Evolutionary conservation across 2,113 vertebrate species (phyloP), one percentile per base, ranked within the genome.

Genomic region (Sapayoa aenigma): DNA sequence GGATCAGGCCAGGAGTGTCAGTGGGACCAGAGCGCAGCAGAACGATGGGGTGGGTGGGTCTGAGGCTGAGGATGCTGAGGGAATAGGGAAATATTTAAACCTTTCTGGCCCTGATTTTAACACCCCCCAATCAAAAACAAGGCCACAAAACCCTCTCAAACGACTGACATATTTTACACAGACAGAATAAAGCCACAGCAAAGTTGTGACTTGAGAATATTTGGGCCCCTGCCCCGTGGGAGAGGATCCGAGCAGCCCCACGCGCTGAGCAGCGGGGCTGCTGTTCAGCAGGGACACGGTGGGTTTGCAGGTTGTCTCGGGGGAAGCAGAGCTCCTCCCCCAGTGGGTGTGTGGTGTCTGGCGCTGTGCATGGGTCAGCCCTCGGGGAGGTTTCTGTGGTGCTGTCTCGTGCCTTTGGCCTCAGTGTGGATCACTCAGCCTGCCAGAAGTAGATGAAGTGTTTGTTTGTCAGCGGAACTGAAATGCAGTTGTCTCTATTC

Each of bases 261-360:
- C 0, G 0, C 6, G 65, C 31, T 35, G 39, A 15, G 25, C 17
- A 5, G 66, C 42, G 42, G 12, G 0, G 6, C 6, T 1, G 30
- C 47, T 62, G 41, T 1, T 52, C 3, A 2, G 28, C 46, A 68
- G 44, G 47, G 35, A 63, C 27, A 11, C 0, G 1, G 55, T 25
- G 24, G 33, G 23, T 58, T 60, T 41, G 41, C 37, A 44, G 66
- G n/a, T 42, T 33, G 4, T 46, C 49, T 46, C 56, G 11, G 72
- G 47, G 55, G 50, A 69, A 65, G 58, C 37, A 60, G 72, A 90
- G 23, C 56, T 82, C 52, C 59, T 66, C 53, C 72, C 52, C 35
- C 56, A 66, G 92, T 74, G 82, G 60, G 39, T 82, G 37, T 1
- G 1, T 23, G 44, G 62, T 49, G 42, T 8, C 30, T 7, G 21